These are phyloP conservation scores for Lasioglossum baleicum DNA, from an alignment of 1,140 invertebrate genomes.

Conservation along the genomic window DNA sequence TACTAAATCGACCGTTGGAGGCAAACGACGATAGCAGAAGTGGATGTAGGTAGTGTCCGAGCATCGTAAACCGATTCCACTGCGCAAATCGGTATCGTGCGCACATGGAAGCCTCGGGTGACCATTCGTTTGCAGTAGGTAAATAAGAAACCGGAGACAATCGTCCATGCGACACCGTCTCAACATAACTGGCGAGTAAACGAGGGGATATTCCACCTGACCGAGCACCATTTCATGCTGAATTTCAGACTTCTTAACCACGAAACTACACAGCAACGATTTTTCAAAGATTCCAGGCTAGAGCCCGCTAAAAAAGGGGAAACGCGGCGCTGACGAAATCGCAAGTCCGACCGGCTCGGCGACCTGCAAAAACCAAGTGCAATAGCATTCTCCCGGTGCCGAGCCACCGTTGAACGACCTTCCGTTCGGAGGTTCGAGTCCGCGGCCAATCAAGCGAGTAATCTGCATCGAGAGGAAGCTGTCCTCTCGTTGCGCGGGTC, in stretches of 20 bases:
- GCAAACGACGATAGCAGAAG: too few relatives aligned
- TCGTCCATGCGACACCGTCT: constrained; percentile 17
- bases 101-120: too few relatives aligned
- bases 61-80: constrained; percentile 33
- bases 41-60: not conserved
- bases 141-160: constrained; percentile 51
- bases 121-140: not conserved
- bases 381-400: constrained; percentile 16
- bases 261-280: too few relatives aligned
- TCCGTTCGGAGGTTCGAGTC: constrained; percentile 30
- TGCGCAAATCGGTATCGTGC: constrained; percentile 34
- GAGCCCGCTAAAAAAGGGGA: constrained; percentile 10
- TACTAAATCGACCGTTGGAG: too few relatives aligned
- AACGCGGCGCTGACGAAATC: constrained; percentile 24
- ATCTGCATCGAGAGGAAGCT: constrained; percentile 40
- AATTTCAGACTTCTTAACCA: not conserved
- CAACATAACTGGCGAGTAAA: not conserved
- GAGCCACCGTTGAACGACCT: constrained; percentile 23
- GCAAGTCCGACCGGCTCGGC: not conserved
- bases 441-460: constrained; percentile 36
- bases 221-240: too few relatives aligned
- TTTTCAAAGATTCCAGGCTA: too few relatives aligned
- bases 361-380: not conserved
- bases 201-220: too few relatives aligned
- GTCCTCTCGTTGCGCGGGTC: not conserved